These are phyloP conservation scores for Phyllostomus hastatus DNA, from an alignment of 2,113 vertebrate genomes.

Conservation along the genomic window DNA sequence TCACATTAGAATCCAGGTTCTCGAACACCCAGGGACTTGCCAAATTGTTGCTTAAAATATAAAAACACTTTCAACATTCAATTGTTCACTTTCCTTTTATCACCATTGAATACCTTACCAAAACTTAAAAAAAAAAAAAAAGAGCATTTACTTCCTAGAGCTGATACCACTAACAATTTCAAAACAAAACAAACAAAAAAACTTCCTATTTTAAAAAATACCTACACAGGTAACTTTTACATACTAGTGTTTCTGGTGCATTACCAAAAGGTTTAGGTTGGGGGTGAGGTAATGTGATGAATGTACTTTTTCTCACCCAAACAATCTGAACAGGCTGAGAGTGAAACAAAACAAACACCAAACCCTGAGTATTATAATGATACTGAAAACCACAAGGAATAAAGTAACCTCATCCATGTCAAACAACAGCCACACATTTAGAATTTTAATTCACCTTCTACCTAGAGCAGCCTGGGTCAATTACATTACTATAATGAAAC, in stretches of 20 bases:
- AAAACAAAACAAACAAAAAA: neutral
- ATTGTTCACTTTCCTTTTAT: neutral
- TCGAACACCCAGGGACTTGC: neutral
- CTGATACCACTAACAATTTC: neutral
- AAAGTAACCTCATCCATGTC: constrained; percentile 31
- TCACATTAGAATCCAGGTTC: neutral
- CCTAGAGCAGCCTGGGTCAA: constrained; percentile 22
- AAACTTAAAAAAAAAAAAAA: neutral
- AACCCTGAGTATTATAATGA: constrained; percentile 47
- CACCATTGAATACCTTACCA: neutral
- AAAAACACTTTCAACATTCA: neutral
- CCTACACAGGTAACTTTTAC: neutral
- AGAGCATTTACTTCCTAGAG: neutral
- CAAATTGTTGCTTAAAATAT: constrained; percentile 17
- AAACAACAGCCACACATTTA: neutral
- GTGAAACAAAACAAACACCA: constrained; percentile 29
- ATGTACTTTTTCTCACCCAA: constrained; percentile 1
- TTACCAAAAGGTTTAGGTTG: neutral
- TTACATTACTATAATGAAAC: neutral
- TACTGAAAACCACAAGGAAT: constrained; percentile 57
- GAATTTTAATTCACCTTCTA: constrained; percentile 46
- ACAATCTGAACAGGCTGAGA: neutral
- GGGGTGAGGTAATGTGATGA: neutral
- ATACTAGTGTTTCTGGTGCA: neutral
- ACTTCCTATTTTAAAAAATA: neutral